Percentiles rank a stretch among this genome's conserved stretches.
phyloP scores from a whole-genome alignment of 2,113 vertebrate genomes.

The Sphyrna mokarran region DNA sequence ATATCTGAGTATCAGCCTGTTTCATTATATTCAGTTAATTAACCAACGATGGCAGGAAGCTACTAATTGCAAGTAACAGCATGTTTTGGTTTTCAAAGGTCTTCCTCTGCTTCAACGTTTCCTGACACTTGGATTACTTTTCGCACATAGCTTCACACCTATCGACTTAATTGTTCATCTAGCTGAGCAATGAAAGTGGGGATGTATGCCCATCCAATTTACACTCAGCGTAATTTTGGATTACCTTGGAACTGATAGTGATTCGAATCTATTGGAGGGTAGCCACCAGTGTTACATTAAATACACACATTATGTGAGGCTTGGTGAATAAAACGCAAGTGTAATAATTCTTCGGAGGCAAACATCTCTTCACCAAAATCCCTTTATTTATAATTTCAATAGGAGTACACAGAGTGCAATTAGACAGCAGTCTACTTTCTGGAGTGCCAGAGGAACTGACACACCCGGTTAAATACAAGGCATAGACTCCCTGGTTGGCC shows the following conservation, averaged over 20 bases:
- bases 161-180: background rate
- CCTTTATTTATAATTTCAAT: too few relatives aligned
- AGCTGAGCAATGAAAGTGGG: background rate
- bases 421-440: too few relatives aligned
- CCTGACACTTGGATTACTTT: background rate
- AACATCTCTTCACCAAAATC: too few relatives aligned
- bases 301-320: background rate
- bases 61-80: background rate
- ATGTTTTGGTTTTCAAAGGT: background rate
- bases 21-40: background rate
- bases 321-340: background rate
- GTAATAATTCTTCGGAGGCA: too few relatives aligned
- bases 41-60: background rate
- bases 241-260: background rate
- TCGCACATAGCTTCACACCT: background rate
- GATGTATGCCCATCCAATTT: background rate
- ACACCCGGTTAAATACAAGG: too few relatives aligned
- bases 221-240: background rate
- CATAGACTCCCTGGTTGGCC: too few relatives aligned
- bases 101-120: background rate
- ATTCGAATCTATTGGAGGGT: too few relatives aligned
- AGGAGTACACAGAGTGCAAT: too few relatives aligned
- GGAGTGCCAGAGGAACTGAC: too few relatives aligned
- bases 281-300: background rate
- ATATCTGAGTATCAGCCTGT: background rate